These are phyloP conservation scores for Eupithecia tripunctaria DNA, from an alignment of 2,888 invertebrate species.

Conservation along the genomic window DNA sequence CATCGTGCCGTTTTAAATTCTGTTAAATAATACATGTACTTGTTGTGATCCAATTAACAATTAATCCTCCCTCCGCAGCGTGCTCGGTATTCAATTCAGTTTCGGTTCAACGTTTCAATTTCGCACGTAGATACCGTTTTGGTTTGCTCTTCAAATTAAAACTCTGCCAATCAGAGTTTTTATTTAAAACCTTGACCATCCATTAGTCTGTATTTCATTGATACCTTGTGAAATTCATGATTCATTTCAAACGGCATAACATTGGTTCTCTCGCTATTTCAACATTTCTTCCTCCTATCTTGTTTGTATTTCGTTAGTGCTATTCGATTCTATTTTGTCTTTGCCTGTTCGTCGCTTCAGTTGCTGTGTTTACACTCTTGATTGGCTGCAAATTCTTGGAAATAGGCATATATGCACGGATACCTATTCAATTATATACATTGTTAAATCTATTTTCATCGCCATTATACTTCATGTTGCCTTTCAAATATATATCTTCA, in stretches of 20 bases:
- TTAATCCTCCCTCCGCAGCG: constrained; percentile 68
- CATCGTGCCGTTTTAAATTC: constrained; percentile 61
- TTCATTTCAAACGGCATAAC: constrained; percentile 13
- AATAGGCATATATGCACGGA: constrained; percentile 17
- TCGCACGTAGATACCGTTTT: constrained; percentile 66
- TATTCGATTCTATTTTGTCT: constrained; percentile 32
- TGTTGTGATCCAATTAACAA: constrained; percentile 75
- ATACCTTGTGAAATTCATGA: constrained; percentile 25
- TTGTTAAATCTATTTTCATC: constrained; percentile 44
- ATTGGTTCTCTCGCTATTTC: constrained; percentile 18
- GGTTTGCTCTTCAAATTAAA: constrained; percentile 70
- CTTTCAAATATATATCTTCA: background rate
- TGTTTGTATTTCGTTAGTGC: constrained; percentile 32
- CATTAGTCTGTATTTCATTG: constrained; percentile 37
- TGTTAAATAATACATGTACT: constrained; percentile 67
- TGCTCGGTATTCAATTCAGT: constrained; percentile 70
- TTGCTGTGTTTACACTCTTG: constrained; percentile 35
- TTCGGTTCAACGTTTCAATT: constrained; percentile 69
- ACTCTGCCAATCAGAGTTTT: constrained; percentile 65
- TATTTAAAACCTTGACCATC: constrained; percentile 52
- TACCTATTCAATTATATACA: constrained; percentile 41
- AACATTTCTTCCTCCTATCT: constrained; percentile 27
- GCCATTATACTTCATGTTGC: constrained; percentile 43
- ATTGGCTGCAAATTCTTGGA: constrained; percentile 29
- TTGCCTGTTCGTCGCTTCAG: constrained; percentile 30